Base-by-base conservation (phyloP, 2,113 vertebrate genomes). In the Myotis lucifugus region DNA sequence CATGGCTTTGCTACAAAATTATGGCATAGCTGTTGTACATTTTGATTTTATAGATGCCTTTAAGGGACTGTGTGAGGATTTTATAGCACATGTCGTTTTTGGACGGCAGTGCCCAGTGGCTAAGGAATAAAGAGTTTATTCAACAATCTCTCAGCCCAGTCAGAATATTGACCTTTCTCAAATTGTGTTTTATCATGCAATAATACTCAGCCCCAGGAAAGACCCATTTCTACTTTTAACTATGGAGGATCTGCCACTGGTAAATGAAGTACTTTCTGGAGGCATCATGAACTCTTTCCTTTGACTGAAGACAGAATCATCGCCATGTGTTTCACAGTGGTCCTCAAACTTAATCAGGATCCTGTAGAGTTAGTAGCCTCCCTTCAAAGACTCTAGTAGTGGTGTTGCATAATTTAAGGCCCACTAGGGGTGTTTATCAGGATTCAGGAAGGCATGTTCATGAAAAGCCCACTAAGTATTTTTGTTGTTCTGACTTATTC, bases 401-500 rank as follows among this genome's bases (percentile, higher is more conserved):
- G 64, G 4, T 52, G 19, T 14, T 34, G 66, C 23, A 8, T 76
- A 32, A 78, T 89, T 97, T 97, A 66, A 96, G 4, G 9, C 74
- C 37, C 67, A 34, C 3, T 15, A 27, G 69, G 15, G 15, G 9
- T 72, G 59, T 52, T 93, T 95, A 74, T 59, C 50, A 78, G 84
- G 4, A 93, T 92, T 40, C 66, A 67, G 56, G n/a, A 94, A 94
- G 84, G 87, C 59, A 64, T 94, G 32, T 93, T 96, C 95, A 67
- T 88, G 91, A 95, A 93, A 78, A 92, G 14, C 67, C 17, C 42
- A 85, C 79, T 96, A 73, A 83, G 37, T 96, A 40, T 97, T 40
- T 94, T 96, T 94, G 85, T 96, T 97, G 42, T 90, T 61, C 90
- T 98, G 94, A 91, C 50, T 81, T 88, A 87, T 96, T 90, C 37